Percentiles rank a stretch among this genome's conserved stretches.
These are phyloP conservation scores for Dendrocopos noguchii DNA, from an alignment of 2,113 vertebrate species.

Conservation along the genomic window DNA sequence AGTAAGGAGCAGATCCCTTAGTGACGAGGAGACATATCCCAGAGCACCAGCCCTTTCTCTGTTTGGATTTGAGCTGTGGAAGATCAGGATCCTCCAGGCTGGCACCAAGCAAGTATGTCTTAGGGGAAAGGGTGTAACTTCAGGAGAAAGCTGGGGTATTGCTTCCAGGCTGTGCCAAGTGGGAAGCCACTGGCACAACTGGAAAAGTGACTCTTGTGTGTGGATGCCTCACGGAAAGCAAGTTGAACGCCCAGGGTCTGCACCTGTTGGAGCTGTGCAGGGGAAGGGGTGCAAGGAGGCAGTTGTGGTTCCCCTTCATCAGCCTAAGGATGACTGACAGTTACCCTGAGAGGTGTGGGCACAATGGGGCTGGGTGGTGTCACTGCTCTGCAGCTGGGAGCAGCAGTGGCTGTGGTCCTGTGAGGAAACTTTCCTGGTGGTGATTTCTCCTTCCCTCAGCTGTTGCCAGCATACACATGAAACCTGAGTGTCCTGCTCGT, in stretches of 20 bases:
- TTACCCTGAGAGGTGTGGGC: background rate
- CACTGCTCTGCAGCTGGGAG: background rate
- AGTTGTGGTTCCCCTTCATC: background rate
- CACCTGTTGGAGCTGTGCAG: background rate
- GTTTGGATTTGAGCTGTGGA: background rate
- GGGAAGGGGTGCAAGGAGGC: background rate
- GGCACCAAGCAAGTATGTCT: background rate
- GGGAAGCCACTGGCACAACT: constrained; percentile 20
- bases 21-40: background rate
- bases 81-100: background rate
- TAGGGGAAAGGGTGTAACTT: background rate
- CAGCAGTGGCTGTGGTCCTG: background rate
- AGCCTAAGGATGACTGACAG: rapidly evolving
- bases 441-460: background rate
- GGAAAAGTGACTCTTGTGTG: background rate
- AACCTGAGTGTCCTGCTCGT: background rate
- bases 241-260: background rate
- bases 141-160: background rate
- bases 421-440: background rate
- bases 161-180: background rate
- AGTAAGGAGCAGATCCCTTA: background rate
- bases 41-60: background rate
- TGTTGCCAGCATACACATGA: background rate
- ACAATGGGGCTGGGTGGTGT: rapidly evolving
- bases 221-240: background rate